phyloP scores from a whole-genome alignment of 2,113 vertebrate genomes.

The Noctilio leporinus region DNA sequence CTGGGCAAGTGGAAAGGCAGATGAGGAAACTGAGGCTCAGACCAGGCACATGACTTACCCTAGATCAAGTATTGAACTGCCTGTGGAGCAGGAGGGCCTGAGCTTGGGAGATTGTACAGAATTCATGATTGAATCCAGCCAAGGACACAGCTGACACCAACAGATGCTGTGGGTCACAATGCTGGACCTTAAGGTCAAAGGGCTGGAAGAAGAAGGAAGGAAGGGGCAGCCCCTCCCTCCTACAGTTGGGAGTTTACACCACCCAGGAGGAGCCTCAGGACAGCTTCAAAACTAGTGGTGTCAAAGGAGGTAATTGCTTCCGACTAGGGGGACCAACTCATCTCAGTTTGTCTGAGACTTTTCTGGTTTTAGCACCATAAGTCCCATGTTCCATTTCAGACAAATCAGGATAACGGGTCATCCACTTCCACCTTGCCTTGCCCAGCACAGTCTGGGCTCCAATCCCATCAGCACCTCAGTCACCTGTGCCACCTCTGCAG shows the following conservation, averaged over 20 bases:
- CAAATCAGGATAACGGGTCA: neutral
- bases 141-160: neutral
- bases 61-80: neutral
- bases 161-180: neutral
- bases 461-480: neutral
- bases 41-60: neutral
- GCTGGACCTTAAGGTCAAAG: neutral
- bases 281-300: neutral
- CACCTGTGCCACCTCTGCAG: neutral
- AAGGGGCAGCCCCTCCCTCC: neutral
- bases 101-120: neutral
- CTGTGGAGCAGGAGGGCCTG: no score
- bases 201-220: neutral
- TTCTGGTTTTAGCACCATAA: neutral
- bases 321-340: neutral
- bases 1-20: neutral
- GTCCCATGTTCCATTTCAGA: neutral
- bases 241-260: neutral
- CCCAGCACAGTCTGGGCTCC: neutral
- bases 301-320: neutral
- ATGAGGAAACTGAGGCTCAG: neutral
- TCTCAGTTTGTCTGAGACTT: neutral
- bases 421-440: neutral
- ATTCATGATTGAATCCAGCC: neutral
- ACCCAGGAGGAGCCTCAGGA: neutral